phyloP scores from a whole-genome alignment of 1,140 invertebrate genomes.

The Hormaphis cornu region DNA sequence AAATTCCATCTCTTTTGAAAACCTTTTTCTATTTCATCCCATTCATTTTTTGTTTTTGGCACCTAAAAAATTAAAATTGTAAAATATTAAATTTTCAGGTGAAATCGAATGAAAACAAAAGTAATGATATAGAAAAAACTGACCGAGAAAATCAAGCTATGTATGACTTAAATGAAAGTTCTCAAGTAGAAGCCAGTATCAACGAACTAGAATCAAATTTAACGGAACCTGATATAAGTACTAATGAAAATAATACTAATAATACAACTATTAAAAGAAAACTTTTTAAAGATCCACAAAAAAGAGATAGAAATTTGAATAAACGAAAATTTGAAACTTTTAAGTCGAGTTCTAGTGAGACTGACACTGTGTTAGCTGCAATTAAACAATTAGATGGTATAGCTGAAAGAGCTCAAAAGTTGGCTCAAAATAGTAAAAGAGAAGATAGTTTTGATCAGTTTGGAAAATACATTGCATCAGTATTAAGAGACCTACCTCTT shows the following conservation, averaged over 20 bases:
- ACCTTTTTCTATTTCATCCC: conserved; percentile 38
- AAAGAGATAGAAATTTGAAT: not conserved
- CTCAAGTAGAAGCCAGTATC: not conserved
- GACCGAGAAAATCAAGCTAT: not conserved
- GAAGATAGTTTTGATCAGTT: conserved; percentile 8
- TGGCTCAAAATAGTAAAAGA: conserved; percentile 5
- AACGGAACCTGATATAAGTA: not conserved
- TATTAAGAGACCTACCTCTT: not conserved
- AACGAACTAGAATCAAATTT: not conserved
- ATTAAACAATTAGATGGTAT: not conserved
- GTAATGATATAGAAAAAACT: conserved; percentile 1
- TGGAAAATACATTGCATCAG: not conserved
- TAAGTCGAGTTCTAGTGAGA: not conserved
- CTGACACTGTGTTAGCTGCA: not conserved
- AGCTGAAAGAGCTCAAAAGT: not conserved
- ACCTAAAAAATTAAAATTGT: conserved; percentile 33
- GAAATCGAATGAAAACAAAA: not conserved
- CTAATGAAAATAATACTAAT: not conserved
- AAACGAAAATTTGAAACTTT: not conserved
- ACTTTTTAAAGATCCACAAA: not conserved
- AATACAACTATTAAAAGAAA: not conserved
- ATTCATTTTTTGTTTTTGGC: conserved; percentile 35
- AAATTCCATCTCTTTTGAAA: conserved; percentile 45
- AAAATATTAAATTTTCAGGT: not conserved
- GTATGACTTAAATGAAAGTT: not conserved